Base-by-base conservation (phyloP, 37 sponge, comb jelly and placozoan species). In the Aphrocallistes beatrix region DNA sequence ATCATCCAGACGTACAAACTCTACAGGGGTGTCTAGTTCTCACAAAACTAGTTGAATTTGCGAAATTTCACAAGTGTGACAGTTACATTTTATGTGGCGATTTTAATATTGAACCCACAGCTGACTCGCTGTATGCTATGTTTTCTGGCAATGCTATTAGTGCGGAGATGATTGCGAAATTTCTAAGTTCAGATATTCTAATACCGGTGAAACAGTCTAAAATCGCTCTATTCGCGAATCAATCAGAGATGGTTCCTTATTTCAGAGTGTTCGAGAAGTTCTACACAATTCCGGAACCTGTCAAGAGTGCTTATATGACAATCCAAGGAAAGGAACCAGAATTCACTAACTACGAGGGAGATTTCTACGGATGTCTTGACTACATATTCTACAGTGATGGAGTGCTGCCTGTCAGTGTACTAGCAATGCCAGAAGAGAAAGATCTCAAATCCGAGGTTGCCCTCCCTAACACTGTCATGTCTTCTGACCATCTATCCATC, bases 301-400 rank as follows among this genome's bases (percentile, higher is more conserved):
- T 60, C n/a, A 60, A 60, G 75, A 60, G 75, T 60, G 75, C 75
- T 3, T 60, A 60, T 60, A 25, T 60, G n/a, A 60, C 75, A 19
- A 13, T 60, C 8, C 75, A 60, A 60, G 75, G 75, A 1, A 3
- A 21, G 10, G 75, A 60, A 13, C 75, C 75, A 6, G 28, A 32
- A 3, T 60, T 25, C 21, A 60, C 75, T 60, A 60, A 60, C 34
- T 60, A 60, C n/a, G n/a, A 19, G 34, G 75, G 75, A 28, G 75
- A 60, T 60, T 60, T 60, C 21, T 30, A 60, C 34, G 75, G 75
- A 19, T 60, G 75, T 60, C n/a, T 60, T 3, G 75, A 60, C 34
- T 60, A 60, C 34, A 60, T 60, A 60, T 60, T 60, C 34, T 60
- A 60, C 75, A 13, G 75, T 60, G 75, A 13, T 19, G 17, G 75